Percentiles rank a stretch among this genome's conserved stretches.
These are phyloP conservation scores for Zeus faber DNA, from an alignment of 2,113 vertebrate species.

Conservation along the genomic window DNA sequence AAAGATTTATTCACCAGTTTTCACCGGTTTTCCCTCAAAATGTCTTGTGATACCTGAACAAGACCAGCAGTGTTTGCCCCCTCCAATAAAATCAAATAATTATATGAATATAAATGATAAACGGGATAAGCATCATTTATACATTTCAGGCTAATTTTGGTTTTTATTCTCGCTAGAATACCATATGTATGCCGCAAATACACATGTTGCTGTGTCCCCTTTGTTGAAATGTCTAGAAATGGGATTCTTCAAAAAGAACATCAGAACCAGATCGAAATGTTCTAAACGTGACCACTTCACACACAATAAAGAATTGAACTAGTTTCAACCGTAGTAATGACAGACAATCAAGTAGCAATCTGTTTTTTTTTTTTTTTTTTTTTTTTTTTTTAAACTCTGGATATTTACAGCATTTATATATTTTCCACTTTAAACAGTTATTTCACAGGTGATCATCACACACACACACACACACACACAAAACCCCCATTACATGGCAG, in stretches of 20 bases:
- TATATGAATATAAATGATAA: constrained; percentile 30
- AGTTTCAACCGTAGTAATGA: constrained; percentile 50
- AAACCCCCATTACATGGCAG: constrained; percentile 50
- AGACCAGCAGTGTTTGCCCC: constrained; percentile 44
- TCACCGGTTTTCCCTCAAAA: constrained; percentile 31
- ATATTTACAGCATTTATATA: constrained; percentile 68
- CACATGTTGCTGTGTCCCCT: constrained; percentile 29
- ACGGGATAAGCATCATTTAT: constrained; percentile 48
- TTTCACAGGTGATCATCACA: constrained; percentile 49
- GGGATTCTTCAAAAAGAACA: constrained; percentile 49
- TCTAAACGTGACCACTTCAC: constrained; percentile 57
- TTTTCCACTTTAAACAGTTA: constrained; percentile 52
- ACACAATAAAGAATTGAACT: constrained; percentile 55
- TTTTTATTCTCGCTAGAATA: constrained; percentile 37
- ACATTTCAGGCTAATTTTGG: constrained; percentile 43
- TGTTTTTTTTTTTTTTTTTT: no score
- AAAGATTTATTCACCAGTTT: constrained; percentile 35
- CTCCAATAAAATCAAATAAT: constrained; percentile 37
- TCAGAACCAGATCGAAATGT: constrained; percentile 29
- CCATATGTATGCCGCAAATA: constrained; percentile 49
- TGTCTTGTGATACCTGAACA: constrained; percentile 42
- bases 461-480: no score
- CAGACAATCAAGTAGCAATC: constrained; percentile 50
- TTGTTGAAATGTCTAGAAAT: constrained; percentile 28
- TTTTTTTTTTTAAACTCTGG: constrained; percentile 55